Conservation (phyloP, 1,140 invertebrate genomes). For the Drosophila rufa region DNA sequence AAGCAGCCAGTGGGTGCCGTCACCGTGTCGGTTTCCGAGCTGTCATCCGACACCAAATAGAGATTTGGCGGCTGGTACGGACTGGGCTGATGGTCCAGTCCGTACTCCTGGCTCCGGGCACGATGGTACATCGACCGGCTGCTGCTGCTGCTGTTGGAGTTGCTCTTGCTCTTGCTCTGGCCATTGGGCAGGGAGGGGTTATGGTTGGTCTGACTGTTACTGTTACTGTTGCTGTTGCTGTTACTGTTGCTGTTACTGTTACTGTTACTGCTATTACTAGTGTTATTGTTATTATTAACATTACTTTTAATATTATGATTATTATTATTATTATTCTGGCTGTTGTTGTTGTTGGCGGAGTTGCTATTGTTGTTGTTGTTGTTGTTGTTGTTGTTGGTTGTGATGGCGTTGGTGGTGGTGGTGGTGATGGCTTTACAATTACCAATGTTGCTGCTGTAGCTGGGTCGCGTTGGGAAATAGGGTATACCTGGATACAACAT, state of each 20-base stretch:
- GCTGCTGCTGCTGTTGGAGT: slow-evolving; percentile 31
- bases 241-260: slow-evolving; percentile 32
- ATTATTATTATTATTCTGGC: slow-evolving; percentile 31
- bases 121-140: slow-evolving; percentile 49
- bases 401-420: slow-evolving; percentile 6
- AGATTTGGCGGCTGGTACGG: slow-evolving; percentile 14
- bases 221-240: slow-evolving; percentile 1
- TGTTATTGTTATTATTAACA: slow-evolving; percentile 21
- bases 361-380: slow-evolving; percentile 30
- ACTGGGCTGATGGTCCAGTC: slow-evolving; percentile 46
- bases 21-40: slow-evolving; percentile 61
- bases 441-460: slow-evolving; percentile 46
- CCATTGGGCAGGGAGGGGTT: slow-evolving; percentile 16
- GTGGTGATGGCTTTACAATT: slow-evolving; percentile 31
- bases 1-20: slow-evolving; percentile 73
- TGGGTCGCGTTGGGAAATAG: slow-evolving; percentile 66
- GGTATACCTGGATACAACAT: slow-evolving; percentile 63
- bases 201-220: slow-evolving; percentile 56
- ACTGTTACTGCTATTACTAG: slow-evolving; percentile 32
- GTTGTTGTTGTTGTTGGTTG: background rate
- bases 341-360: slow-evolving; percentile 41
- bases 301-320: background rate
- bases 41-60: slow-evolving; percentile 50
- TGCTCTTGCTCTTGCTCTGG: slow-evolving; percentile 5
- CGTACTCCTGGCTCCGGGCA: slow-evolving; percentile 67